Evolutionary conservation across 2,888 invertebrate species (phyloP).

Genomic region (Patella ulyssiponensis): DNA sequence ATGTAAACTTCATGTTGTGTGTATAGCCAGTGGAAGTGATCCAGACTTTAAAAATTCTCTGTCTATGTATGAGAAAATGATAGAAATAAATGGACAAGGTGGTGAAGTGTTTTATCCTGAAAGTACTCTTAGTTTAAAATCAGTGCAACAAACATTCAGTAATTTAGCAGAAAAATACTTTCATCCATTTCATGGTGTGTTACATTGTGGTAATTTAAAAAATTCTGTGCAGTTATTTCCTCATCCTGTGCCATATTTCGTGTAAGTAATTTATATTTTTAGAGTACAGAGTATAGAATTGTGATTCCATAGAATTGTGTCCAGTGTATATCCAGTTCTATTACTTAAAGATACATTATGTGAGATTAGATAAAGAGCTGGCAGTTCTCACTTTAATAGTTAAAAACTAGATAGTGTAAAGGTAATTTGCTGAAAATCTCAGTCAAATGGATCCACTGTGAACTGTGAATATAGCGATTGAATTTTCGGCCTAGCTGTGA

Average conservation of each 20-base stretch:
- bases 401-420: too few species aligned
- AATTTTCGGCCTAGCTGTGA: too few species aligned
- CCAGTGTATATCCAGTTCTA: too few species aligned
- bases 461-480: too few species aligned
- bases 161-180: slow-evolving; percentile 83
- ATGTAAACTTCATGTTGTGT: slow-evolving; percentile 80
- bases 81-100: slow-evolving; percentile 80
- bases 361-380: too few species aligned
- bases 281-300: too few species aligned
- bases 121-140: slow-evolving; percentile 56
- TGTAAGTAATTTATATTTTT: slow-evolving; percentile 43
- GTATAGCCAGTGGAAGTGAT: slow-evolving; percentile 70
- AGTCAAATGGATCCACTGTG: too few species aligned
- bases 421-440: too few species aligned
- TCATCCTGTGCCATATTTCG: slow-evolving; percentile 76
- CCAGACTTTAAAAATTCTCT: slow-evolving; percentile 75
- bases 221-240: slow-evolving; percentile 83
- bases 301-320: too few species aligned
- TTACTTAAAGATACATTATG: too few species aligned
- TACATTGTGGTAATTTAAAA: slow-evolving; percentile 84
- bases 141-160: slow-evolving; percentile 77
- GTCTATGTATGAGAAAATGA: slow-evolving; percentile 84
- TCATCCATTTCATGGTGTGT: slow-evolving; percentile 80
- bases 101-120: slow-evolving; percentile 72
- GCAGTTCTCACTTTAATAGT: too few species aligned